phyloP scores from a whole-genome alignment of 2,888 invertebrate species.

The Ennomos erosarius region DNA sequence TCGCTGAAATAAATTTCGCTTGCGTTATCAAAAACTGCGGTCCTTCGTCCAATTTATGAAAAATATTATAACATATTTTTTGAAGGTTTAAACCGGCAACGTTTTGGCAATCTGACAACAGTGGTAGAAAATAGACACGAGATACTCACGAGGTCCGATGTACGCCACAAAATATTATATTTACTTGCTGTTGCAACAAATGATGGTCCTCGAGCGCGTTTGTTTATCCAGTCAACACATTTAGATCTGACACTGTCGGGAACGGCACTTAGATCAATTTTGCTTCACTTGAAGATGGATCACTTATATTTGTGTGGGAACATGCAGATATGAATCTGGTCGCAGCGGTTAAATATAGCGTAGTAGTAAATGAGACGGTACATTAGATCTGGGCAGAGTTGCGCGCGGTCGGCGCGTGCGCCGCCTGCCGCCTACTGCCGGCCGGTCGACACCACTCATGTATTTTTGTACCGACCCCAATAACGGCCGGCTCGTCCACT shows the following conservation, averaged over 20 bases:
- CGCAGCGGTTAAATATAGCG: constrained; percentile 82
- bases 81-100: constrained; percentile 52
- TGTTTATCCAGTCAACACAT: constrained; percentile 61
- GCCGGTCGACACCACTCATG: constrained; percentile 71
- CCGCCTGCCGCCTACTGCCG: constrained; percentile 82
- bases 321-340: constrained; percentile 78
- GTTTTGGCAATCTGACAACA: constrained; percentile 78
- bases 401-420: constrained; percentile 80
- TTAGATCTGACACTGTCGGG: constrained; percentile 56
- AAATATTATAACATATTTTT: constrained; percentile 51
- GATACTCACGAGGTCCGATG: constrained; percentile 74
- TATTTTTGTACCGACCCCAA: constrained; percentile 84
- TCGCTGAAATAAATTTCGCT: constrained; percentile 70
- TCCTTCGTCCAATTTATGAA: constrained; percentile 48
- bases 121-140: constrained; percentile 69
- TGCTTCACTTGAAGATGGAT: constrained; percentile 70
- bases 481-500: constrained; percentile 78
- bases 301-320: constrained; percentile 73
- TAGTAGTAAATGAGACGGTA: constrained; percentile 74
- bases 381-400: constrained; percentile 65
- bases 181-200: constrained; percentile 56
- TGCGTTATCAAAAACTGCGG: constrained; percentile 46
- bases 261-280: constrained; percentile 62
- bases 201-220: constrained; percentile 44
- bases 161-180: constrained; percentile 63